A percentile compares a stretch with the other conserved stretches of the same genome.
These are phyloP conservation scores for Heteropelma amictum DNA, from an alignment of 2,888 invertebrate species.

Conservation along the genomic window DNA sequence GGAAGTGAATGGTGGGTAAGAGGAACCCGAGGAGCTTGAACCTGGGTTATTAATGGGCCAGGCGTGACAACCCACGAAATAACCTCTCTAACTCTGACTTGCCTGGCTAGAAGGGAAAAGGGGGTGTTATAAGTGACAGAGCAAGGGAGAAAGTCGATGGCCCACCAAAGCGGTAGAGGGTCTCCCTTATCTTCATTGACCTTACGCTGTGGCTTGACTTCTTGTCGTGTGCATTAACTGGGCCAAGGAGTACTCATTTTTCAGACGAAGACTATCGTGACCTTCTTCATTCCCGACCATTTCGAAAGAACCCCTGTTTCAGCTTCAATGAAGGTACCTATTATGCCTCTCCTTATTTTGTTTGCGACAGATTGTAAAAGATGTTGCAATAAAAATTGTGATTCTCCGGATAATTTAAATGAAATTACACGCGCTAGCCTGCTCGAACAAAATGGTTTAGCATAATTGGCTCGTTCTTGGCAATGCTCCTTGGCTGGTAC, in stretches of 20 bases:
- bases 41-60: slow-evolving; percentile 72
- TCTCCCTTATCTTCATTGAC: slow-evolving; percentile 46
- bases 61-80: slow-evolving; percentile 74
- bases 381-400: not conserved
- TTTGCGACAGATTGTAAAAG: not conserved
- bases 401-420: not conserved
- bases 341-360: not conserved
- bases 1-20: slow-evolving; percentile 45
- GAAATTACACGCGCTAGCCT: too few relatives aligned
- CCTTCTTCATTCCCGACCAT: slow-evolving; percentile 3
- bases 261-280: slow-evolving; percentile 57
- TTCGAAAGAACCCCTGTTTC: not conserved
- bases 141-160: not conserved
- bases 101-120: slow-evolving; percentile 5
- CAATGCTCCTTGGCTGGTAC: too few relatives aligned
- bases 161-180: slow-evolving; percentile 8
- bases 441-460: too few relatives aligned
- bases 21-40: slow-evolving; percentile 53
- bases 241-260: slow-evolving; percentile 70
- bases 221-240: slow-evolving; percentile 67
- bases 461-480: too few relatives aligned
- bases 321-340: not conserved
- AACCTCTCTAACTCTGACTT: slow-evolving; percentile 65
- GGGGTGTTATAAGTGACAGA: not conserved
- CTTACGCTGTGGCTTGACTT: slow-evolving; percentile 60